Percentiles rank a stretch among this genome's conserved stretches.
Conservation (phyloP, 2,888 invertebrate genomes). For the Papilio gigon region DNA sequence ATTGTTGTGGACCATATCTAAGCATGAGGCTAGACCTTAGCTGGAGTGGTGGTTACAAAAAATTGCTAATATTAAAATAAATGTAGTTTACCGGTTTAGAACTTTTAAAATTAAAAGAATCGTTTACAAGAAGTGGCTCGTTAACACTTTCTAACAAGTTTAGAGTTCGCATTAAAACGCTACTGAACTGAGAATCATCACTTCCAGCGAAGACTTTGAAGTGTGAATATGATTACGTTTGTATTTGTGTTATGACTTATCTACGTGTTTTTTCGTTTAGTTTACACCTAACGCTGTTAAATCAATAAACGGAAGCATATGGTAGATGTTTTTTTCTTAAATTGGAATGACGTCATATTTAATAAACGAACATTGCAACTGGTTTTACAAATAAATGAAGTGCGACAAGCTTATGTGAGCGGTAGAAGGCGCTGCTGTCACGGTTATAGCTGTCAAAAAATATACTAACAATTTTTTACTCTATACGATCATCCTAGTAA, state of each 20-base stretch:
- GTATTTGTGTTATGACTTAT: constrained; percentile 10
- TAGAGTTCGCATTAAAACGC: neutral
- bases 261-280: neutral
- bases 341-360: no score
- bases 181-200: neutral
- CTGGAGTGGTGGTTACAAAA: no score
- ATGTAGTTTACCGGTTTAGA: no score
- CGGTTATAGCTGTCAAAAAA: no score
- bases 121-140: constrained; percentile 14
- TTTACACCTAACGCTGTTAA: neutral
- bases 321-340: neutral
- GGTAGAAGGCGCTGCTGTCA: no score
- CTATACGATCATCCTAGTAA: no score
- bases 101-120: constrained; percentile 13
- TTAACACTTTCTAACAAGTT: constrained; percentile 15
- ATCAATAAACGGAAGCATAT: neutral
- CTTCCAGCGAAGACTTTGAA: constrained; percentile 2
- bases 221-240: constrained; percentile 2
- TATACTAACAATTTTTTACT: no score
- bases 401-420: no score
- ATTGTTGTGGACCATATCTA: no score
- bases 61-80: no score
- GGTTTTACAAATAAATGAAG: neutral
- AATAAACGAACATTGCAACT: neutral
- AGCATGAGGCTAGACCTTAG: no score